phyloP scores from a whole-genome alignment of 1,140 invertebrate species.

The Apocrypta bakeri region DNA sequence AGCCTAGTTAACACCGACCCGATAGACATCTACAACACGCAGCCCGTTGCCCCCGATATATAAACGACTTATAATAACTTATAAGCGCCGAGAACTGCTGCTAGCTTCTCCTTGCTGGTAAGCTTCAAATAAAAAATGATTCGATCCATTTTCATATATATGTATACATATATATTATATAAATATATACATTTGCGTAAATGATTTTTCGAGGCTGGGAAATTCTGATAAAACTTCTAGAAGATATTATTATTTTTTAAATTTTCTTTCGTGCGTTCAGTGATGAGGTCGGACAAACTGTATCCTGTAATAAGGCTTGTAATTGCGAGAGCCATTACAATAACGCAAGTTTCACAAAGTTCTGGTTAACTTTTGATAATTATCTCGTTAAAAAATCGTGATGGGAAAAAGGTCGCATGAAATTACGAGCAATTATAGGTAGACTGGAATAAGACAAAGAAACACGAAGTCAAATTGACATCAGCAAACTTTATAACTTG shows the following conservation, averaged over 20 bases:
- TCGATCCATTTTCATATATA: conserved; percentile 3
- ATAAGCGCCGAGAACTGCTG: conserved; percentile 53
- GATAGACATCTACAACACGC: conserved; percentile 59
- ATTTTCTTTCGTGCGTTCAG: not conserved
- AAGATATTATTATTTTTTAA: not conserved
- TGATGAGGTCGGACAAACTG: too few species aligned
- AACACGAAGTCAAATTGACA: conserved; percentile 27
- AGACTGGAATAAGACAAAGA: not conserved
- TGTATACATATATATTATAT: too few species aligned
- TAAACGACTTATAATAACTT: conserved; percentile 56
- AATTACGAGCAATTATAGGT: not conserved
- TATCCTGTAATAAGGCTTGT: too few species aligned
- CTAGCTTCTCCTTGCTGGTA: not conserved
- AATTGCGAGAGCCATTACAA: too few species aligned
- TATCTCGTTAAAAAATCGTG: not conserved
- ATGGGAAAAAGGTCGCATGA: not conserved
- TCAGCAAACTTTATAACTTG: conserved; percentile 40
- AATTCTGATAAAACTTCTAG: not conserved
- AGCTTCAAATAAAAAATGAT: not conserved
- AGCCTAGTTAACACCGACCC: conserved; percentile 59
- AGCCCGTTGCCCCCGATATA: conserved; percentile 48
- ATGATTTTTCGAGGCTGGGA: too few species aligned
- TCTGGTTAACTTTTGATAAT: not conserved
- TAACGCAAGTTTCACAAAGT: not conserved
- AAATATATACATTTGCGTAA: too few species aligned